Evolutionary conservation across 2,888 invertebrate species (phyloP).

Genomic region (Zygogramma bicolorata): DNA sequence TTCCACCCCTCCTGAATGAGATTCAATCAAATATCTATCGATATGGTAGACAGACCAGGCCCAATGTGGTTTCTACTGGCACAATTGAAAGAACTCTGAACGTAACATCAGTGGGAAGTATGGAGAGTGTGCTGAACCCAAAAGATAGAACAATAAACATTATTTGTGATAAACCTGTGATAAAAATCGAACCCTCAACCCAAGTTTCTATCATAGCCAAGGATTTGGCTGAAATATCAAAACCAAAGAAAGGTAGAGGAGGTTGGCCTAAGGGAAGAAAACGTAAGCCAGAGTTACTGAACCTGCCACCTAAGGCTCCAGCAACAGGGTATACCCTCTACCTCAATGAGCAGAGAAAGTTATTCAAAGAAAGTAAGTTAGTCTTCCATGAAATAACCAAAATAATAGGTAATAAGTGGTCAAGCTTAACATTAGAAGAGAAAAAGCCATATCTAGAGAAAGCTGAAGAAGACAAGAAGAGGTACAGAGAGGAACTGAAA

Average conservation of each 20-base stretch:
- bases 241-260: conserved; percentile 68
- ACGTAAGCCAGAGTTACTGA: conserved; percentile 68
- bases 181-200: not conserved
- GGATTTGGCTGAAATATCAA: conserved; percentile 31
- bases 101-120: not conserved
- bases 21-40: conserved; percentile 39
- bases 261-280: conserved; percentile 75
- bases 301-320: conserved; percentile 71
- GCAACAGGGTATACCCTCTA: conserved; percentile 72
- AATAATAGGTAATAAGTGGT: conserved; percentile 71
- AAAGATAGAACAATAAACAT: conserved; percentile 26
- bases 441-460: conserved; percentile 70
- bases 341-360: conserved; percentile 70
- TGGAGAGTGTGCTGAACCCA: conserved; percentile 5
- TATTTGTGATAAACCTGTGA: conserved; percentile 18
- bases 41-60: conserved; percentile 41
- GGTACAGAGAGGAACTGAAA: conserved; percentile 70
- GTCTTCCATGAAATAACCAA: conserved; percentile 72
- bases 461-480: conserved; percentile 71
- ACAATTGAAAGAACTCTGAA: conserved; percentile 22
- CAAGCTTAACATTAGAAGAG: conserved; percentile 68
- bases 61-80: conserved; percentile 39
- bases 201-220: conserved; percentile 40
- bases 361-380: conserved; percentile 68
- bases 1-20: conserved; percentile 46